Percentiles rank a stretch among this genome's conserved stretches.
Evolutionary conservation across 2,113 vertebrate species (phyloP).

Genomic region (Caloenas nicobarica): DNA sequence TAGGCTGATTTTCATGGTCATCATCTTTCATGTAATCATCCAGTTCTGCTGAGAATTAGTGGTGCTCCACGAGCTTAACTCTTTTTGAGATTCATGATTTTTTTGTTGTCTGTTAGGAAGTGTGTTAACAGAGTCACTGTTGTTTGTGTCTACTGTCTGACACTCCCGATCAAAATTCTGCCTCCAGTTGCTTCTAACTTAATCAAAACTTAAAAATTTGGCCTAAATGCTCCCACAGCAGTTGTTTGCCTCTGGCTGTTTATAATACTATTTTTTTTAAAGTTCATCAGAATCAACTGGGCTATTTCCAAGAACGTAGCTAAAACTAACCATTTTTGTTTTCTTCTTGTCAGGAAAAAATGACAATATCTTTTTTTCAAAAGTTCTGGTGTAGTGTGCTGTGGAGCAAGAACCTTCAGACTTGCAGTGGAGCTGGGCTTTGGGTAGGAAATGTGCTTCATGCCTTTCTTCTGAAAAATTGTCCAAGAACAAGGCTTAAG

Average conservation of each 20-base stretch:
- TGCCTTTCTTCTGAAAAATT: not conserved
- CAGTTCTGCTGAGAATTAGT: not conserved
- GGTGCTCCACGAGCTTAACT: not conserved
- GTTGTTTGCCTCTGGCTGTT: not conserved
- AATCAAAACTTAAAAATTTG: not conserved
- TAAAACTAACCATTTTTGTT: conserved; percentile 1
- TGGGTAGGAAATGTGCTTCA: not conserved
- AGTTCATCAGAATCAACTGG: not conserved
- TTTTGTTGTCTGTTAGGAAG: not conserved
- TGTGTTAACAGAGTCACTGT: not conserved
- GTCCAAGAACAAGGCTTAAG: not conserved
- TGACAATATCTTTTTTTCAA: not conserved
- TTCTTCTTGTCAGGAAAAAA: not conserved
- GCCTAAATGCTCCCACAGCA: not conserved
- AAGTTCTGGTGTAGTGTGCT: not conserved
- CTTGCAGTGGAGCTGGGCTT: not conserved
- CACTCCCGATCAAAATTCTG: not conserved
- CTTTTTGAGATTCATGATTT: not conserved
- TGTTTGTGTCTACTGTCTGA: conserved; percentile 25
- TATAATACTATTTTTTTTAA: not conserved
- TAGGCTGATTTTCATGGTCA: conserved; percentile 26
- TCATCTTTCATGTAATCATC: not conserved
- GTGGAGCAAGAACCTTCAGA: not conserved
- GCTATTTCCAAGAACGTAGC: not conserved
- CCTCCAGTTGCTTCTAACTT: not conserved